Conservation (phyloP, 1,140 invertebrate species). For the Atopsyche davidsoni region DNA sequence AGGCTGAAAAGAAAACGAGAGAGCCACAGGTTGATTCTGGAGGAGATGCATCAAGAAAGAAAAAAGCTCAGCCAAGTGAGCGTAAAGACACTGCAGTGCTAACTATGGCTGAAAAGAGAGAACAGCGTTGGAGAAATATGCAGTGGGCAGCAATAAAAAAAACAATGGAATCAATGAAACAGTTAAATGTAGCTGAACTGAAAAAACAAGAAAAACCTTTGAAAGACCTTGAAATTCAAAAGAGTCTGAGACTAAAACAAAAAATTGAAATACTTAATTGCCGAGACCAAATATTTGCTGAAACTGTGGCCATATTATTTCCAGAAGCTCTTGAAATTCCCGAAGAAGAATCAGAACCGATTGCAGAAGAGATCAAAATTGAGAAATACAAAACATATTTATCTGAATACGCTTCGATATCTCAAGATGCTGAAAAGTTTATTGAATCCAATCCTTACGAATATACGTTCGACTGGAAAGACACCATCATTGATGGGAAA, state of each 20-base stretch:
- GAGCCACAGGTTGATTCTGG: conserved; percentile 1
- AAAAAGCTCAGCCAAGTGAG: conserved; percentile 39
- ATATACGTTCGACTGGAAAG: conserved; percentile 40
- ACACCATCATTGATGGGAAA: conserved; percentile 38
- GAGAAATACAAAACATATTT: conserved; percentile 38
- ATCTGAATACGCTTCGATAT: conserved; percentile 36
- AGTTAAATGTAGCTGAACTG: conserved; percentile 42
- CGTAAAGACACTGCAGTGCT: conserved; percentile 34
- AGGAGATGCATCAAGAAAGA: conserved; percentile 34
- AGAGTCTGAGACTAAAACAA: conserved; percentile 40
- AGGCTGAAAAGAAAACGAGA: conserved; percentile 34
- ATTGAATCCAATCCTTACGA: conserved; percentile 39
- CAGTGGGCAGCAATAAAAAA: conserved; percentile 44
- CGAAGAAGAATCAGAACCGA: conserved; percentile 35
- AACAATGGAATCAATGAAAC: conserved; percentile 45
- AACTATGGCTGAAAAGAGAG: conserved; percentile 39
- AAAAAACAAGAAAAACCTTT: conserved; percentile 45
- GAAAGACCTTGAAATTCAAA: conserved; percentile 41
- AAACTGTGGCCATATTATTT: conserved; percentile 45
- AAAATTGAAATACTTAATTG: conserved; percentile 47
- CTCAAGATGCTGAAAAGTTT: conserved; percentile 31
- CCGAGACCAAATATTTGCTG: conserved; percentile 45
- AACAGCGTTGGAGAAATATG: conserved; percentile 43
- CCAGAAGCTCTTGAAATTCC: conserved; percentile 42
- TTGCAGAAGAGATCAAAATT: conserved; percentile 33